phyloP scores from a whole-genome alignment of 2,797 vertebrate genomes.

The Carduelis carduelis region DNA sequence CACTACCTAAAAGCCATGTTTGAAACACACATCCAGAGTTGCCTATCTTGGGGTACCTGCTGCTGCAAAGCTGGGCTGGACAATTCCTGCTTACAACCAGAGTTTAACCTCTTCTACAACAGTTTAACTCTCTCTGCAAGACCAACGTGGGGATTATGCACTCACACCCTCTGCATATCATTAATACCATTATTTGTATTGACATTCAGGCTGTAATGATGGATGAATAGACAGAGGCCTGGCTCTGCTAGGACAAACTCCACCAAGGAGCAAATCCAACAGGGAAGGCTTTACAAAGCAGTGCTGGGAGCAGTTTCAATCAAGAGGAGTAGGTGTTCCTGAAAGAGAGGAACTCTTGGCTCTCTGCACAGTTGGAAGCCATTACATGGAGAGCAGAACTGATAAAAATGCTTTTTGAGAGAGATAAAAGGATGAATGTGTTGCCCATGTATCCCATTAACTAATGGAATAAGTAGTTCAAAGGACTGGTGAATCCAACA shows the following conservation, averaged over 20 bases:
- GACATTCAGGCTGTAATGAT: background rate
- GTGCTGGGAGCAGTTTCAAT: background rate
- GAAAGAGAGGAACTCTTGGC: background rate
- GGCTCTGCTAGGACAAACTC: background rate
- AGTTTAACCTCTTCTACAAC: background rate
- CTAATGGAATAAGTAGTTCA: background rate
- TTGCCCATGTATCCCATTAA: background rate
- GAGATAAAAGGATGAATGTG: background rate
- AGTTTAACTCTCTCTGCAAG: background rate
- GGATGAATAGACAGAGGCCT: background rate
- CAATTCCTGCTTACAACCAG: background rate
- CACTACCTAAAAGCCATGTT: background rate
- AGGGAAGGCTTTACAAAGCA: background rate
- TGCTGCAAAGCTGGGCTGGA: background rate
- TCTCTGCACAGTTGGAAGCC: background rate
- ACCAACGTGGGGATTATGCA: background rate
- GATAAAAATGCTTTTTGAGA: conserved; percentile 17
- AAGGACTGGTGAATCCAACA: conserved; percentile 1
- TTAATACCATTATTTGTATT: background rate
- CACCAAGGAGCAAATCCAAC: background rate
- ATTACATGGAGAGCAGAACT: background rate
- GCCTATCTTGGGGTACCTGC: background rate
- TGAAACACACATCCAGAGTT: background rate
- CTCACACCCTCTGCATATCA: background rate
- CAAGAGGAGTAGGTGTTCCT: background rate